Percentiles rank a stretch among this genome's conserved stretches.
Evolutionary conservation across 1,140 invertebrate species (phyloP).

Genomic region (Diorhabda carinulata): DNA sequence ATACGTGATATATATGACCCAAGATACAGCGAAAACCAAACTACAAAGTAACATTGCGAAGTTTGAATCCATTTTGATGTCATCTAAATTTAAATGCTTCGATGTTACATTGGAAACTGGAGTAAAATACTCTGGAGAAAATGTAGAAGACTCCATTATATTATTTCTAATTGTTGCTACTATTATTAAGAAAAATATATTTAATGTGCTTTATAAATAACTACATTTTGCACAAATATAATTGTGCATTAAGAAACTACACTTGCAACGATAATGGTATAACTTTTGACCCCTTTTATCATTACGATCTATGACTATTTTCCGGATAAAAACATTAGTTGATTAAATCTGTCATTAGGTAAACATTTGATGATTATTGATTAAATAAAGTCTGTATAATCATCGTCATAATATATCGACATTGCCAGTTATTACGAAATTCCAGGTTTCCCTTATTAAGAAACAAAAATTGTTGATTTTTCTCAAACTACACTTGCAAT

Average conservation of each 20-base stretch:
- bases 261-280: neutral
- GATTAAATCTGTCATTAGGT: too few species aligned
- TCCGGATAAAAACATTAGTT: too few species aligned
- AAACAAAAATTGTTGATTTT: too few species aligned
- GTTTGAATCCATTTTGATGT: constrained; percentile 78
- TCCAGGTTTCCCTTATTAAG: too few species aligned
- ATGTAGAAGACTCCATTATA: neutral
- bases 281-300: neutral
- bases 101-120: constrained; percentile 15
- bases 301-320: neutral
- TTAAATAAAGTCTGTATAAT: too few species aligned
- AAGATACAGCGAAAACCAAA: constrained; percentile 73
- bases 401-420: too few species aligned
- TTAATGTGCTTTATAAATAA: neutral
- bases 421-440: too few species aligned
- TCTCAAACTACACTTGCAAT: too few species aligned
- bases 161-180: neutral
- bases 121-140: neutral
- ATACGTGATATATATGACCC: constrained; percentile 92
- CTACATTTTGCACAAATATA: neutral
- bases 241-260: too few species aligned
- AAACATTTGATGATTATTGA: too few species aligned
- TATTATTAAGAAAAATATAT: neutral
- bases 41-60: constrained; percentile 77
- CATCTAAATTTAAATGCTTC: constrained; percentile 34